Base-by-base conservation (phyloP, 2,888 invertebrate species). In the Heliconius sara region DNA sequence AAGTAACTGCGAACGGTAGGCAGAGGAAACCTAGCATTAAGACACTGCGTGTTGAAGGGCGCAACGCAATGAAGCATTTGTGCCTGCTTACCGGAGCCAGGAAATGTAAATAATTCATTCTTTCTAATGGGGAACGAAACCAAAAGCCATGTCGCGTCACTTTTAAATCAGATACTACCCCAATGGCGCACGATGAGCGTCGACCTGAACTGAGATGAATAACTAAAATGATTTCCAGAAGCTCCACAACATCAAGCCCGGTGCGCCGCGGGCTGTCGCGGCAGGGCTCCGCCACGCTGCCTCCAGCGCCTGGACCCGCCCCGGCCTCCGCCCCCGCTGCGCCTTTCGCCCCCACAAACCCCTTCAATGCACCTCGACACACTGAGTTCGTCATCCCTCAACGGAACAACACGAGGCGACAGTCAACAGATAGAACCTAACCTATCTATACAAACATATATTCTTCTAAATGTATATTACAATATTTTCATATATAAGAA, bases 361-460 rank as follows among this genome's bases (percentile, higher is more conserved):
- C 95, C 91, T 77, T 95, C 93, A 90, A 90, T 22, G 81, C 92
- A 65, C 90, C 92, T 68, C 89, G 92, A 5, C 91, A 92, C 86
- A 88, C 95, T 0, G 94, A 95, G 86, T 95, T 95, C 87, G 93
- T 95, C 83, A 95, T 95, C 80, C 95, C 95, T 70, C 94, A 93
- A 84, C 88, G 95, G n/a, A 89, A 85, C 85, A 89, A 82, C 84
- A 63, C 87, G 47, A 88, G 92, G 66, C 89, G 92, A 39, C 89
- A 91, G 81, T 91, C 93, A 80, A 89, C 92, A 73, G 91, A 90
- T 10, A 91, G 90, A 80, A 87, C 88, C 81, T 89, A 87, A 84
- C 43, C 7, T 80, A 74, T 71, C 63, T 76, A 25, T 74, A 57
- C 9, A 72, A 5, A 57, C 57, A 34, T 43, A 25, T 70, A 70